These are phyloP conservation scores for Lordiphosa andalusiaca DNA, from an alignment of 2,888 invertebrate genomes.

Conservation along the genomic window DNA sequence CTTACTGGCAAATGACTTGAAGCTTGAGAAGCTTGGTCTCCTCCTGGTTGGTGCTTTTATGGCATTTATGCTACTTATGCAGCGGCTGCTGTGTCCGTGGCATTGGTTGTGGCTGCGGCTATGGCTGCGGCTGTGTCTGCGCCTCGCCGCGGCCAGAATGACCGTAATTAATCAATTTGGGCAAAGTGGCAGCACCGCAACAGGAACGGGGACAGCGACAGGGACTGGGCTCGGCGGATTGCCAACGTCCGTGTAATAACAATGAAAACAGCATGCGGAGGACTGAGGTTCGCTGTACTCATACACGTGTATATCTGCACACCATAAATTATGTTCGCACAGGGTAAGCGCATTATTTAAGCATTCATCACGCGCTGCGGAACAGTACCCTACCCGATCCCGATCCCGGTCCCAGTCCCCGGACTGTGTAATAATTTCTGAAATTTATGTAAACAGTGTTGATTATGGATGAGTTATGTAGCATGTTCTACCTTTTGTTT, in stretches of 20 bases:
- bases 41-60: slow-evolving; percentile 56
- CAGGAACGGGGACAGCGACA: slow-evolving; percentile 18
- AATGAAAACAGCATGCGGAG: slow-evolving; percentile 70
- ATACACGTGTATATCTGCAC: slow-evolving; percentile 70
- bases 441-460: slow-evolving; percentile 75
- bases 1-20: slow-evolving; percentile 66
- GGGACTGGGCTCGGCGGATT: slow-evolving; percentile 33
- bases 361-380: slow-evolving; percentile 69
- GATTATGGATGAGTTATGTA: slow-evolving; percentile 74
- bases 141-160: slow-evolving; percentile 42
- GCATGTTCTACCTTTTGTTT: slow-evolving; percentile 65
- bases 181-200: slow-evolving; percentile 59
- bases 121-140: not conserved
- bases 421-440: slow-evolving; percentile 68
- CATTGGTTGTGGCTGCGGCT: not conserved
- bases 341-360: slow-evolving; percentile 77
- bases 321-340: slow-evolving; percentile 78
- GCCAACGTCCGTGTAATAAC: slow-evolving; percentile 70
- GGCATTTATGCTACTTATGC: slow-evolving; percentile 69
- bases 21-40: slow-evolving; percentile 33
- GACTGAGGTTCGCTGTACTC: slow-evolving; percentile 21
- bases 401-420: slow-evolving; percentile 7
- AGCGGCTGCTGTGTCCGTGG: slow-evolving; percentile 35
- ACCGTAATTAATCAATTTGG: slow-evolving; percentile 76
- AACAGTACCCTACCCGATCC: slow-evolving; percentile 8